These are phyloP conservation scores for Cololabis saira DNA, from an alignment of 2,113 vertebrate species.

Conservation along the genomic window DNA sequence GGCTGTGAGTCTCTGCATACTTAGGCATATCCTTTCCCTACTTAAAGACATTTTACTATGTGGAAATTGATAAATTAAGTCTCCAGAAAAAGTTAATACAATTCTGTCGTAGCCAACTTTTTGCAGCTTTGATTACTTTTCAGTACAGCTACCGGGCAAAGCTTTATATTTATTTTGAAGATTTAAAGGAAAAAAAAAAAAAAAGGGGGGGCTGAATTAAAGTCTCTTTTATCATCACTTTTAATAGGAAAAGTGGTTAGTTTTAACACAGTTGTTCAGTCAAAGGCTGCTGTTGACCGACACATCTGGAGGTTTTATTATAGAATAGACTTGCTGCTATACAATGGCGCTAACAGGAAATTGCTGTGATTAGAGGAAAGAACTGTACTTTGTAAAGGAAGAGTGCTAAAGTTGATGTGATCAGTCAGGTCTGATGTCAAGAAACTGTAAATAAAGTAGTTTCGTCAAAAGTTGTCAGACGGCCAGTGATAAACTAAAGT, in stretches of 20 bases:
- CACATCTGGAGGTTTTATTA: constrained; percentile 7
- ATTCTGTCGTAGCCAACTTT: not conserved
- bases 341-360: constrained; percentile 55
- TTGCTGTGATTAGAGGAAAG: constrained; percentile 44
- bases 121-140: not conserved
- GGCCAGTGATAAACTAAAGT: too few relatives aligned
- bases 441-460: too few relatives aligned
- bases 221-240: too few relatives aligned
- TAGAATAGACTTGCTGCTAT: constrained; percentile 5
- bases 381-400: constrained; percentile 33
- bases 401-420: constrained; percentile 32
- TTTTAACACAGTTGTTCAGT: not conserved
- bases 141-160: not conserved
- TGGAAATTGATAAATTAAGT: too few relatives aligned
- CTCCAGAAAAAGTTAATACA: too few relatives aligned
- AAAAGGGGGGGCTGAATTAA: not conserved
- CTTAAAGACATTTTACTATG: not conserved
- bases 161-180: not conserved
- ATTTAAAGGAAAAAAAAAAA: not conserved
- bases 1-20: constrained; percentile 1
- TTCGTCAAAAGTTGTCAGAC: too few relatives aligned
- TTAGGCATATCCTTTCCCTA: not conserved
- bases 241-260: not conserved
- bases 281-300: not conserved
- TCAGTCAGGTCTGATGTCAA: not conserved